Conservation (phyloP, 2,113 vertebrate species). For the Carollia perspicillata region DNA sequence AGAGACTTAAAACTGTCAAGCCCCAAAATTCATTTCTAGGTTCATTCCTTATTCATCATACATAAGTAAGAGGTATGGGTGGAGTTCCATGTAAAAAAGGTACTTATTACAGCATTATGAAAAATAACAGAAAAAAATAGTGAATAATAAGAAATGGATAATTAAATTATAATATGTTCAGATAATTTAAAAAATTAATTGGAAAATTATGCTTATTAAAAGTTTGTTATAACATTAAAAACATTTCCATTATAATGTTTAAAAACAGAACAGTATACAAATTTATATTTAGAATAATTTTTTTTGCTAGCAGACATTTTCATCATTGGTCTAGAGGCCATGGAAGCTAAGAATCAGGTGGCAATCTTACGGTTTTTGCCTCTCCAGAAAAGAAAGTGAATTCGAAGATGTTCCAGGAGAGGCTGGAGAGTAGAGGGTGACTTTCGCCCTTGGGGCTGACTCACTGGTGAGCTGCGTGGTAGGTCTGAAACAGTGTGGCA, state of each 20-base stretch:
- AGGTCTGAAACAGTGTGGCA: neutral
- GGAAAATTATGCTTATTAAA: neutral
- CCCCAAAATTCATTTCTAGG: neutral
- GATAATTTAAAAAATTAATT: neutral
- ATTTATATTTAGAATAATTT: neutral
- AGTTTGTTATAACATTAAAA: neutral
- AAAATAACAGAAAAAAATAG: neutral
- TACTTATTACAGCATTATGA: neutral
- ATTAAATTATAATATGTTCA: neutral
- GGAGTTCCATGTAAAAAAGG: neutral
- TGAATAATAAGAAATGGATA: neutral
- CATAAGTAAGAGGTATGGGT: neutral
- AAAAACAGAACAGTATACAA: neutral
- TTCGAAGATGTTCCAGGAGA: neutral
- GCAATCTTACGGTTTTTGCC: neutral
- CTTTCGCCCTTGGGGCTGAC: neutral
- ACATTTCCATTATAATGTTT: neutral
- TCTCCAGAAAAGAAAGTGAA: neutral
- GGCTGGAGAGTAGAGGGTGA: neutral
- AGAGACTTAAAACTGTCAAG: neutral
- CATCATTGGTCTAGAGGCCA: neutral
- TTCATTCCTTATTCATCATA: neutral
- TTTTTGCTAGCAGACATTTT: neutral
- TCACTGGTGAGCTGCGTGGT: neutral
- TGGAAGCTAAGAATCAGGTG: neutral